Base-by-base conservation (phyloP, 2,797 vertebrate species). In the Enteromius radiatus region DNA sequence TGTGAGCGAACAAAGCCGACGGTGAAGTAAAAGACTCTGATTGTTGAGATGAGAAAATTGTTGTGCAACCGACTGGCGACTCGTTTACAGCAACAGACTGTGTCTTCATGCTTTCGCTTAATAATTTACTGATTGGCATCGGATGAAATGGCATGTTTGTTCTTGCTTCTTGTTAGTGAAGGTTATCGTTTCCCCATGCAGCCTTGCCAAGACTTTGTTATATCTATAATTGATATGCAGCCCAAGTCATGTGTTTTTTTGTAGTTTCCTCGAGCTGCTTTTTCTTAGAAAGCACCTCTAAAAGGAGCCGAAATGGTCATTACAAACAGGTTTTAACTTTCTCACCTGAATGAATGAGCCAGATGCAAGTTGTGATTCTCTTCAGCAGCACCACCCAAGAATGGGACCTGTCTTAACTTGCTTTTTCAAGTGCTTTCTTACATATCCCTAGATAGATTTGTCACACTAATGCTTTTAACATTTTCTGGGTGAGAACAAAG, bases 111-210 rank as follows among this genome's bases (percentile, higher is more conserved):
- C 17, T 68, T 78, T 52, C 3, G 45, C 36, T 56, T 69, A 69
- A 69, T 79, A 56, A 63, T 81, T 61, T 70, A 59, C 52, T 61
- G 78, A 70, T 80, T 68, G 68, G 56, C 78, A 61, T 23, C n/a
- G 5, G 21, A 31, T 81, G 69, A 63, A 69, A 49, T 36, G 56
- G n/a, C 69, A 81, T 81, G 79, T 81, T 73, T 81, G 69, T 73
- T 81, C 79, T 63, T 81, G 79, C 41, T 63, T 61, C 1, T 47
- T 81, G 68, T 63, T 63, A 38, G 70, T 36, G 43, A 63, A 73
- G 79, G 69, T 71, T 80, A 71, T 45, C 5, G 15, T 38, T 68
- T 52, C 36, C 26, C 10, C 8, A 15, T 23, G 63, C 12, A 67
- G 28, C 54, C 38, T 80, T 61, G 67, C 52, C 38, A 80, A 71